A percentile compares a stretch with the other conserved stretches of the same genome.
phyloP scores from a whole-genome alignment of 2,797 vertebrate species.

The Echiichthys vipera region DNA sequence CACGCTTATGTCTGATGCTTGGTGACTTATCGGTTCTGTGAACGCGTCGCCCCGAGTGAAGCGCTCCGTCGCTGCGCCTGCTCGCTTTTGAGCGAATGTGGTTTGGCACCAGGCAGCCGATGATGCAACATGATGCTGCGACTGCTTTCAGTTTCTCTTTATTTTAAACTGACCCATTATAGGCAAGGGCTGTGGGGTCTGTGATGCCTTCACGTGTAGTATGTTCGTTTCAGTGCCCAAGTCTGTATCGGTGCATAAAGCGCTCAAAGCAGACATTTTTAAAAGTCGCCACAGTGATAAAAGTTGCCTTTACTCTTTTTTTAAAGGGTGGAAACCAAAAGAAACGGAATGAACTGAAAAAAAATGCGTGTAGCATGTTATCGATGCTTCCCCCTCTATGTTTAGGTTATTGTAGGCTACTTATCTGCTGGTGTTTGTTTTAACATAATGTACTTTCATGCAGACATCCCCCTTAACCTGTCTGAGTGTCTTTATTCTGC shows the following conservation, averaged over 20 bases:
- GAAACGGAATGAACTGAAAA: not conserved
- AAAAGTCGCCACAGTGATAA: not conserved
- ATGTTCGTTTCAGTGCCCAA: not conserved
- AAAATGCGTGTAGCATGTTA: not conserved
- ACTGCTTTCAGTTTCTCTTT: constrained; percentile 84
- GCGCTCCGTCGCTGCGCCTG: fast-evolving
- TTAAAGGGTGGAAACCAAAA: not conserved
- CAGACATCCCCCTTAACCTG: not conserved
- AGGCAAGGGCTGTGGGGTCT: not conserved
- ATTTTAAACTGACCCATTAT: constrained; percentile 69
- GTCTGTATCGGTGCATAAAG: no score
- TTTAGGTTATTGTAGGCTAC: not conserved
- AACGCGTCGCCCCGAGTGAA: not conserved
- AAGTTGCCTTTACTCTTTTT: no score
- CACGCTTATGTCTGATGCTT: not conserved
- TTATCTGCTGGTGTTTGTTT: not conserved
- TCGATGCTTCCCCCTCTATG: not conserved
- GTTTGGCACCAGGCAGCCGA: not conserved
- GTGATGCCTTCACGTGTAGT: constrained; percentile 29
- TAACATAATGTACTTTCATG: not conserved
- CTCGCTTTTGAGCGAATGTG: not conserved
- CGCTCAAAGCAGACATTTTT: fast-evolving
- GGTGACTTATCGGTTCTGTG: not conserved
- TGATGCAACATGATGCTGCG: constrained; percentile 54
- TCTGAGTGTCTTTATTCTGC: no score